These are phyloP conservation scores for Plebejus anna DNA, from an alignment of 2,888 invertebrate species.

Conservation along the genomic window DNA sequence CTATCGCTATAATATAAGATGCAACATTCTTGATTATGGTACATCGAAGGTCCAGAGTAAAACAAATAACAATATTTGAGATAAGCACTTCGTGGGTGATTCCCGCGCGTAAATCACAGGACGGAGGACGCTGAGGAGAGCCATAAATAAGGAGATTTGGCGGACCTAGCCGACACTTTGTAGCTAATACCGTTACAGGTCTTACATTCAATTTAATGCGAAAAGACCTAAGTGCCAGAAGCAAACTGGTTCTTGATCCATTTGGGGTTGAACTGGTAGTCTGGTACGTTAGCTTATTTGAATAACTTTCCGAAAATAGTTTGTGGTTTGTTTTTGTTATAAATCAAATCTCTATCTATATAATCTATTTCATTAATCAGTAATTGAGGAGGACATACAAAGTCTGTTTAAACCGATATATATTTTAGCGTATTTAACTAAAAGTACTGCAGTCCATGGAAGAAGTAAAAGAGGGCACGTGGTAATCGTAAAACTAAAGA, in stretches of 20 bases:
- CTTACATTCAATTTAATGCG: not conserved
- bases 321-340: no score
- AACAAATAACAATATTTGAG: slow-evolving; percentile 36
- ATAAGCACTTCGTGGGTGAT: slow-evolving; percentile 57
- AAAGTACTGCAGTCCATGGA: no score
- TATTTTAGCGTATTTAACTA: no score
- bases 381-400: no score
- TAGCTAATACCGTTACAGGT: not conserved
- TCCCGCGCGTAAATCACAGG: slow-evolving; percentile 61
- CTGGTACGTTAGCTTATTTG: not conserved
- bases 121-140: slow-evolving; percentile 49
- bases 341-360: no score
- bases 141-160: slow-evolving; percentile 67
- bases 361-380: no score
- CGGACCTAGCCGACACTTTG: slow-evolving; percentile 26
- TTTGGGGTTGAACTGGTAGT: not conserved
- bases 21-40: not conserved
- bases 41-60: not conserved
- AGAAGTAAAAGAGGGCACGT: no score
- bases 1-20: not conserved
- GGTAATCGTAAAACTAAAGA: no score
- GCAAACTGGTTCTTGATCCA: not conserved
- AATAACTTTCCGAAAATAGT: not conserved
- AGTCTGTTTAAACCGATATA: no score
- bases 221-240: not conserved